Evolutionary conservation across 2,888 invertebrate species (phyloP).

Genomic region (Quadroppia sp.): DNA sequence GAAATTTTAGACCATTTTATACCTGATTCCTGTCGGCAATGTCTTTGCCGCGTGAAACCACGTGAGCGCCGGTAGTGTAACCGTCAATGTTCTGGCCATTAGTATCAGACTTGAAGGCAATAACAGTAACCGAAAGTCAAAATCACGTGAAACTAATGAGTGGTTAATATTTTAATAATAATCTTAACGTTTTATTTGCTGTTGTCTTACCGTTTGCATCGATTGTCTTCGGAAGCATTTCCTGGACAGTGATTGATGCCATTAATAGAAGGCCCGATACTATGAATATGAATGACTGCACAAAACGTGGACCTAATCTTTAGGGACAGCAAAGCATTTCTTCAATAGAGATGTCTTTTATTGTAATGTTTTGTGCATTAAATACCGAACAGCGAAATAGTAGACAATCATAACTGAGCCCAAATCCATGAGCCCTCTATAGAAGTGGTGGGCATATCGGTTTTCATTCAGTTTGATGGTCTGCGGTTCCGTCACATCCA

Average conservation of each 20-base stretch:
- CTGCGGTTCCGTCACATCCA: constrained; percentile 43
- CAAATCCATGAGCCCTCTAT: constrained; percentile 45
- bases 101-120: constrained; percentile 46
- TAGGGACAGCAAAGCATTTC: neutral
- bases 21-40: constrained; percentile 48
- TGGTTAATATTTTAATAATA: neutral
- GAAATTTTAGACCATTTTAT: neutral
- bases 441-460: constrained; percentile 44
- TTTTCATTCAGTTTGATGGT: constrained; percentile 45
- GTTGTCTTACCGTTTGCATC: constrained; percentile 31
- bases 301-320: constrained; percentile 36
- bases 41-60: constrained; percentile 46
- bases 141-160: neutral
- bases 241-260: constrained; percentile 40
- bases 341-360: neutral
- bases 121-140: constrained; percentile 43
- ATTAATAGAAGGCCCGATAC: constrained; percentile 44
- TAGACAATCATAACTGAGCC: constrained; percentile 46
- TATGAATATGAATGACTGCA: constrained; percentile 42
- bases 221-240: constrained; percentile 30
- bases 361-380: neutral
- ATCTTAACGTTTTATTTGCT: neutral
- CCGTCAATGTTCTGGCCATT: constrained; percentile 44
- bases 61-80: constrained; percentile 42
- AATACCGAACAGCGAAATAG: constrained; percentile 46